These are phyloP conservation scores for Lithophane semibrunnea DNA, from an alignment of 2,888 invertebrate genomes.

Conservation along the genomic window DNA sequence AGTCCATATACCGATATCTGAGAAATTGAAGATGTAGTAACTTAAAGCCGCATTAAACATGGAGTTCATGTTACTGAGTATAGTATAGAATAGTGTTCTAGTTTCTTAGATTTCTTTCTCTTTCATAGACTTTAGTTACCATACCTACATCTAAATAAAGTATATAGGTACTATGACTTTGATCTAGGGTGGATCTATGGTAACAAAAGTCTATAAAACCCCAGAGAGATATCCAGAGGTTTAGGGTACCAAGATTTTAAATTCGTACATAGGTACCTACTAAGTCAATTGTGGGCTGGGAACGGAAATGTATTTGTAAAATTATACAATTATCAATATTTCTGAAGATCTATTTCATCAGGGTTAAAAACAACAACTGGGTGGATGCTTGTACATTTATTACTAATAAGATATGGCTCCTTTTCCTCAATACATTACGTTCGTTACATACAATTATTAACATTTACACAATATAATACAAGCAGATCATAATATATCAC, in stretches of 20 bases:
- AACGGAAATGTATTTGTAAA: not conserved
- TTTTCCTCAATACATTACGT: slow-evolving; percentile 70
- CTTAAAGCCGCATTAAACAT: not conserved
- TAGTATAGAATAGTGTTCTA: not conserved
- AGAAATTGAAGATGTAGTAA: not conserved
- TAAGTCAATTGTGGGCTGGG: not conserved
- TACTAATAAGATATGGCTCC: slow-evolving; percentile 80
- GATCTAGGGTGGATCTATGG: not conserved
- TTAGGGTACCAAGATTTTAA: not conserved
- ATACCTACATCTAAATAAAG: too few relatives aligned
- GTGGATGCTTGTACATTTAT: slow-evolving; percentile 82
- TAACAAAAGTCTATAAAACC: not conserved
- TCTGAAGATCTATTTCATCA: slow-evolving; percentile 3
- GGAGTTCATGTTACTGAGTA: not conserved
- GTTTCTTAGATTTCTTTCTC: too few relatives aligned
- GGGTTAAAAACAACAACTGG: slow-evolving; percentile 52
- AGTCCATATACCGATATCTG: not conserved
- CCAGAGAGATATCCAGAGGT: not conserved
- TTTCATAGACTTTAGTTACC: not conserved
- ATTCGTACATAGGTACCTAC: too few relatives aligned
- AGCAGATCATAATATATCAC: slow-evolving; percentile 88
- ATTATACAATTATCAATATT: slow-evolving; percentile 5
- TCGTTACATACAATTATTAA: slow-evolving; percentile 62
- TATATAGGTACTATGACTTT: too few relatives aligned
- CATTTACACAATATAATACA: slow-evolving; percentile 79